Base-by-base conservation (phyloP, 2,888 invertebrate species). In the Nomada goodeniana region DNA sequence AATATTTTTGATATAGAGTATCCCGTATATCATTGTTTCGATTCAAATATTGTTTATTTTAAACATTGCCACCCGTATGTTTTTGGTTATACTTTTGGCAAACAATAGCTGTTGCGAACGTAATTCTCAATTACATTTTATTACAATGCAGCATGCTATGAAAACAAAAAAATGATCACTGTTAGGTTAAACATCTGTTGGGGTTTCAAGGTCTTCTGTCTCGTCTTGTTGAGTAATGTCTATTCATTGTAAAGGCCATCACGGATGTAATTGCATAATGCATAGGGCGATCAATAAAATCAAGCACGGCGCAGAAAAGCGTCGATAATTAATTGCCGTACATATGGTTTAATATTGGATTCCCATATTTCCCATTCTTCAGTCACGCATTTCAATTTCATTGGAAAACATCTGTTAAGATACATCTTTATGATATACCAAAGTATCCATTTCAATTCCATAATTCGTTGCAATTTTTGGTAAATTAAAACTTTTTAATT, bases 221-320 rank as follows among this genome's bases (percentile, higher is more conserved):
- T 80, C 74, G 61, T 80, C 85, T 80, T 60, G 80, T 83, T 78
- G 76, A 83, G 76, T 78, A 86, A 86, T 73, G 60, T 73, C 67
- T 76, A 72, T 72, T 74, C 71, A 65, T 77, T 60, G 77, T 77
- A 83, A 77, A 86, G 75, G 77, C 73, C 76, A 76, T 78, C 77
- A 55, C 72, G 44, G 47, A 70, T 20, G 18, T 68, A 83, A 83
- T 86, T 86, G 77, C 84, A 75, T 86, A 83, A 85, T 80, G 57
- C 70, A 63, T 11, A 52, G 61, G 52, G 69, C 64, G 76, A 57
- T 55, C 59, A 83, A 74, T 85, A 73, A 86, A 76, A 68, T 67
- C 15, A 26, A 67, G 57, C 73, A 52, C 42, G 36, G 10, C 2
- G 60, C 29, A 23, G 61, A 18, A 50, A 70, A 36, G 42, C 47